Conservation (phyloP, 2,113 vertebrate species). For the Brevimyrus niger region DNA sequence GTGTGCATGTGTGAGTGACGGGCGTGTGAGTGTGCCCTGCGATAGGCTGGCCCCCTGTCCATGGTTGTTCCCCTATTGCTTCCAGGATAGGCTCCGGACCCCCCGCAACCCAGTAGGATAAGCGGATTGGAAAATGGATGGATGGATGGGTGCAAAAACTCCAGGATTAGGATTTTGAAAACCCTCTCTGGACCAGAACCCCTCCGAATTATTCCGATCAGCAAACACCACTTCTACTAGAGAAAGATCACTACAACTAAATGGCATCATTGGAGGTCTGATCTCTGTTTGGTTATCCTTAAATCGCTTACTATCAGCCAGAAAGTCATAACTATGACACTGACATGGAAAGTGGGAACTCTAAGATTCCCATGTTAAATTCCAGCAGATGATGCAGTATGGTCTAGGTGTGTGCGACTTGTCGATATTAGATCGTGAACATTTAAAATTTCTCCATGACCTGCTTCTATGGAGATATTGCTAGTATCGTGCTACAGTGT, state of each 20-base stretch:
- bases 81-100: too few relatives aligned
- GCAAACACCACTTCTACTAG: background rate
- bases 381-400: background rate
- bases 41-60: too few relatives aligned
- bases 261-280: background rate
- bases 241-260: background rate
- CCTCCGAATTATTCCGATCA: background rate
- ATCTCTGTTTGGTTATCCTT: background rate
- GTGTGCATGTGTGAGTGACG: too few relatives aligned
- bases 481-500: background rate
- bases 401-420: background rate
- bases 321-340: background rate
- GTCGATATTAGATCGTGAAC: background rate
- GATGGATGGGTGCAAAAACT: background rate
- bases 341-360: background rate
- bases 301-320: background rate
- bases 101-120: too few relatives aligned
- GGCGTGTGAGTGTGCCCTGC: too few relatives aligned
- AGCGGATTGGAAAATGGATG: too few relatives aligned
- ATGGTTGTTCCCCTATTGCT: too few relatives aligned
- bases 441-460: background rate
- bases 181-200: background rate
- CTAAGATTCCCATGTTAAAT: background rate
- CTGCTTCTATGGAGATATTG: background rate
- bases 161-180: background rate